Base-by-base conservation (phyloP, 2,113 vertebrate species). In the Struthio camelus region DNA sequence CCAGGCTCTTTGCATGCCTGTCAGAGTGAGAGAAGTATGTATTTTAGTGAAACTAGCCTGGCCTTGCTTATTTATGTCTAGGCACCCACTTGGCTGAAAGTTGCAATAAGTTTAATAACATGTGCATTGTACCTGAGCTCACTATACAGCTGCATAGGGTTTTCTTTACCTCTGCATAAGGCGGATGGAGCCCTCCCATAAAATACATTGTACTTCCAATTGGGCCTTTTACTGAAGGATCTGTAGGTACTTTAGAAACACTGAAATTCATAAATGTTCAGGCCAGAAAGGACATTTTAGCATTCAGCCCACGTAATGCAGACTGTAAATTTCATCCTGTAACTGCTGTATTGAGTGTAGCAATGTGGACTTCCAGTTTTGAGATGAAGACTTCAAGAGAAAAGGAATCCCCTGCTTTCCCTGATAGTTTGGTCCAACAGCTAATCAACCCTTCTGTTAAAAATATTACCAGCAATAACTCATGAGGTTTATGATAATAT, bases 31-130 rank as follows among this genome's bases (percentile, higher is more conserved):
- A 89, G 69, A 95, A 90, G 77, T 69, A 83, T 25, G 10, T 58
- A 88, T 94, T 96, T 90, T 70, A 92, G 91, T 66, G 94, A 97
- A 77, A 64, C 67, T 85, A 53, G n/a, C 14, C 76, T 76, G 38
- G 25, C 25, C 30, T 58, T 61, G 28, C 72, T 87, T 89, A 61
- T 89, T 85, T 72, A 70, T 58, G 42, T 87, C 72, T 61, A 42
- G 48, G 83, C 30, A 96, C 53, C 27, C 90, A 69, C 61, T 27
- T 75, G 72, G 82, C 24, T 87, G 53, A 53, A 94, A 93, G 79
- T 18, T 62, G 58, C 69, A 89, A 70, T 28, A 27, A 73, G 56
- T 90, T 78, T 67, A 80, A 91, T 56, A 42, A 80, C 93, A 97
- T 11, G 25, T n/a, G 30, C 6, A 11, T n/a, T n/a, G 6, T 44